A percentile compares a stretch with the other conserved stretches of the same genome.
These are phyloP conservation scores for Megalurothrips usitatus DNA, from an alignment of 2,888 invertebrate species.

Conservation along the genomic window DNA sequence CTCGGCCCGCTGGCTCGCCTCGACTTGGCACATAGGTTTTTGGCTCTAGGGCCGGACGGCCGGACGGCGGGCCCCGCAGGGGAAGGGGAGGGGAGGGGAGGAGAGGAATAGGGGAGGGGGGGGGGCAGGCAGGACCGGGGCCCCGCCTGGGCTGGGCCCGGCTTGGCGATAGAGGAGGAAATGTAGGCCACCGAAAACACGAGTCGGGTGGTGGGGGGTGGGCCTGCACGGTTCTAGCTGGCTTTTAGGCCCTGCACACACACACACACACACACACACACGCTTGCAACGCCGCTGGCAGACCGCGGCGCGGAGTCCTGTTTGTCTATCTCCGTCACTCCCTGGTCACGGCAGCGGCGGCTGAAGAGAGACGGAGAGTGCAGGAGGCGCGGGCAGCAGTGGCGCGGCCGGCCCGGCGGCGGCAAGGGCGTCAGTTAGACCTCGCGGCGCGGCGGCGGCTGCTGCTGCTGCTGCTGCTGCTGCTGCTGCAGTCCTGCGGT, in stretches of 20 bases:
- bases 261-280: no score
- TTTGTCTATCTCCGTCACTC: no score
- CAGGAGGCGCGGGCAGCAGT: not conserved
- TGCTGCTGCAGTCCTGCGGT: no score
- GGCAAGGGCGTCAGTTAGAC: no score
- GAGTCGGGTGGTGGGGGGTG: not conserved
- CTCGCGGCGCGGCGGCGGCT: not conserved
- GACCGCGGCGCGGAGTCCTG: no score
- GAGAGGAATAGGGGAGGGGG: not conserved
- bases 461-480: not conserved
- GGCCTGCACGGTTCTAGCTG: not conserved
- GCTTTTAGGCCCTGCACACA: no score
- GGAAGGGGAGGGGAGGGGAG: not conserved
- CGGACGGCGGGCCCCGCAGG: not conserved
- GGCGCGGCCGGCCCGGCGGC: not conserved
- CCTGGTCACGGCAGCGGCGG: no score
- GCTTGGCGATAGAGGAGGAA: conserved; percentile 3
- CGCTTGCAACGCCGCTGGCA: no score
- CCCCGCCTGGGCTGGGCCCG: not conserved
- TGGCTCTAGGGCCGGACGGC: not conserved
- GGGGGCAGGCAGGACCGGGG: not conserved
- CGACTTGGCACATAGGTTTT: no score
- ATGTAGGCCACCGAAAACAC: conserved; percentile 21
- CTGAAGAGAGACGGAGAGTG: no score
- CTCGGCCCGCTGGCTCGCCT: no score